Conservation (phyloP, 2,113 vertebrate species). For the Xiphophorus hellerii region DNA sequence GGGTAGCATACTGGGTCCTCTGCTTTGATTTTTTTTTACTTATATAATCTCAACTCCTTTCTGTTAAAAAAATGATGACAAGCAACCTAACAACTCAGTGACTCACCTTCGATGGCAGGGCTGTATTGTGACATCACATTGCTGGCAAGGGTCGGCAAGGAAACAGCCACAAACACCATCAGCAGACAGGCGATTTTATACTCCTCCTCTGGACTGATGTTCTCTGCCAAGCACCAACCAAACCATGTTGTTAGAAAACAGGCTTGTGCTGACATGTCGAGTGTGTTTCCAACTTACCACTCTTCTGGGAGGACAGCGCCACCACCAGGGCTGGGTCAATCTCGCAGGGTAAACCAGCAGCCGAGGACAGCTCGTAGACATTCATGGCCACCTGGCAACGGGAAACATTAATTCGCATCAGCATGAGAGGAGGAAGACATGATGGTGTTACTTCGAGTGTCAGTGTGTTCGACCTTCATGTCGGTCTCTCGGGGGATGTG, state of each 20-base stretch:
- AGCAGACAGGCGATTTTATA: slow-evolving; percentile 99
- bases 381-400: slow-evolving; percentile 95
- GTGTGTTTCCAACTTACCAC: slow-evolving; percentile 80
- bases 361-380: slow-evolving; percentile 97
- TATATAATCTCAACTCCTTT: neutral
- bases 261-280: too few species aligned
- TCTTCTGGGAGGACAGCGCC: slow-evolving; percentile 97
- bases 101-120: slow-evolving; percentile 96
- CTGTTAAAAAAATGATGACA: neutral
- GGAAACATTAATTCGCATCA: neutral
- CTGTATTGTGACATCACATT: slow-evolving; percentile 99
- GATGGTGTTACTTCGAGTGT: rapidly evolving
- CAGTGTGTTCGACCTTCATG: slow-evolving; percentile 89
- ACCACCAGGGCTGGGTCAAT: slow-evolving; percentile 97
- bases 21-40: too few species aligned
- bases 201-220: slow-evolving; percentile 98
- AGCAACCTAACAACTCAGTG: too few species aligned
- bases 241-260: neutral
- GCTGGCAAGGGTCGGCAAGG: slow-evolving; percentile 94
- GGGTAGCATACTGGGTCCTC: too few species aligned
- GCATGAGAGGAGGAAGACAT: neutral
- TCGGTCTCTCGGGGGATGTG: slow-evolving; percentile 99
- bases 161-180: slow-evolving; percentile 99
- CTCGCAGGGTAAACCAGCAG: slow-evolving; percentile 95
- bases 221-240: slow-evolving; percentile 80